Conservation (phyloP, 2,797 vertebrate genomes). For the Salarias fasciatus region DNA sequence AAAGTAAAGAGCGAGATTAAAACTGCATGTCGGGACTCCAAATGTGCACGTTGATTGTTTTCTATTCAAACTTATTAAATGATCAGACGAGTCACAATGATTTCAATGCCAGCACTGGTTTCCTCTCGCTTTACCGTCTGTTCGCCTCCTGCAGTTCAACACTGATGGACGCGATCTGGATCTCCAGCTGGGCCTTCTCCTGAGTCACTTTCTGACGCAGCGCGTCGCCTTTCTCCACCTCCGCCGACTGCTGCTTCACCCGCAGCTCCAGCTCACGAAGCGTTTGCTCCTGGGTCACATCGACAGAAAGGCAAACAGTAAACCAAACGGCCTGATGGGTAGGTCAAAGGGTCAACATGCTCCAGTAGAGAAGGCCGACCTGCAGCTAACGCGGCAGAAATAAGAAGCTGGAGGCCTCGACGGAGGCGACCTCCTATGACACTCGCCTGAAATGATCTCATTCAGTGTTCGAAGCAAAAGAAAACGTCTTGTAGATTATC, state of each 20-base stretch:
- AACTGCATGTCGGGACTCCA: background rate
- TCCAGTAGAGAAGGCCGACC: background rate
- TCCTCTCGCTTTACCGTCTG: constrained; percentile 64
- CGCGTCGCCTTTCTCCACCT: constrained; percentile 87
- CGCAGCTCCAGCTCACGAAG: constrained; percentile 87
- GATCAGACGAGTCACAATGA: too few species aligned
- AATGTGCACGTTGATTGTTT: background rate
- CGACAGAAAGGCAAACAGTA: constrained; percentile 9
- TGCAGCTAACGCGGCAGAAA: too few species aligned
- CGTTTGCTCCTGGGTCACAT: constrained; percentile 82
- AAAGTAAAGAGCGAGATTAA: constrained; percentile 9
- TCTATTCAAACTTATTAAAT: too few species aligned
- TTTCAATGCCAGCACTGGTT: too few species aligned
- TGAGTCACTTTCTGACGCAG: constrained; percentile 88
- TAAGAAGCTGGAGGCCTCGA: too few species aligned
- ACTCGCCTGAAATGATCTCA: too few species aligned
- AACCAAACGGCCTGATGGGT: constrained; percentile 8
- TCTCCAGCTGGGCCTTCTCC: constrained; percentile 89
- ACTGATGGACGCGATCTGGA: constrained; percentile 77
- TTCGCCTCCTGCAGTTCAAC: constrained; percentile 88
- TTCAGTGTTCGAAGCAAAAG: too few species aligned
- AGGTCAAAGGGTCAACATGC: constrained; percentile 4
- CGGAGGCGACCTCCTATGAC: too few species aligned
- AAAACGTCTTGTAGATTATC: too few species aligned
- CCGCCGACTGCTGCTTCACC: constrained; percentile 89